Percentiles rank a stretch among this genome's conserved stretches.
Evolutionary conservation across 2,797 vertebrate genomes (phyloP).

Genomic region (Oreonectes daqikongensis): DNA sequence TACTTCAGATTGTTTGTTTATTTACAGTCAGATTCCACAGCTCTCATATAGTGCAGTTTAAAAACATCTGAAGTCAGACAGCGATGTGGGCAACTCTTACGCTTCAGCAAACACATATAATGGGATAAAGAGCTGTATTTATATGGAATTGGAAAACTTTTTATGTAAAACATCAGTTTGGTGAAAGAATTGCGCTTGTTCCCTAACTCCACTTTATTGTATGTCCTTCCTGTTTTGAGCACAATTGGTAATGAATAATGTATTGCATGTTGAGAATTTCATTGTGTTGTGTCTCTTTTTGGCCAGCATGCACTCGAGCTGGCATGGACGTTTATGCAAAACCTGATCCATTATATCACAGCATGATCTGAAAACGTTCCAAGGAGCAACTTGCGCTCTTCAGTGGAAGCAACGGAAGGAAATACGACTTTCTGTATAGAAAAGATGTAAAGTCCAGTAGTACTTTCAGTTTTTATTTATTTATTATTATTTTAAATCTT

Average conservation of each 20-base stretch:
- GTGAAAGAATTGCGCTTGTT: constrained; percentile 45
- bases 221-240: constrained; percentile 40
- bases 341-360: background rate
- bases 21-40: background rate
- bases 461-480: no score
- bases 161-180: background rate
- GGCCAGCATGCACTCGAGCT: background rate
- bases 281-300: constrained; percentile 2
- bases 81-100: background rate
- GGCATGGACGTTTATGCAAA: background rate
- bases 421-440: background rate
- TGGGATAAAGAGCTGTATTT: constrained; percentile 8
- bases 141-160: background rate
- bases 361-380: background rate
- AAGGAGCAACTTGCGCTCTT: background rate
- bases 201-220: constrained; percentile 57
- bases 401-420: background rate
- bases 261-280: constrained; percentile 35
- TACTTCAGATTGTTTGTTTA: background rate
- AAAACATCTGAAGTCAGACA: background rate
- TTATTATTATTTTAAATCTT: no score
- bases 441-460: no score
- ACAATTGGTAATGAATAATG: constrained; percentile 19
- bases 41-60: background rate
- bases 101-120: background rate